phyloP scores from a whole-genome alignment of 2,113 vertebrate genomes.

The Piaya cayana region DNA sequence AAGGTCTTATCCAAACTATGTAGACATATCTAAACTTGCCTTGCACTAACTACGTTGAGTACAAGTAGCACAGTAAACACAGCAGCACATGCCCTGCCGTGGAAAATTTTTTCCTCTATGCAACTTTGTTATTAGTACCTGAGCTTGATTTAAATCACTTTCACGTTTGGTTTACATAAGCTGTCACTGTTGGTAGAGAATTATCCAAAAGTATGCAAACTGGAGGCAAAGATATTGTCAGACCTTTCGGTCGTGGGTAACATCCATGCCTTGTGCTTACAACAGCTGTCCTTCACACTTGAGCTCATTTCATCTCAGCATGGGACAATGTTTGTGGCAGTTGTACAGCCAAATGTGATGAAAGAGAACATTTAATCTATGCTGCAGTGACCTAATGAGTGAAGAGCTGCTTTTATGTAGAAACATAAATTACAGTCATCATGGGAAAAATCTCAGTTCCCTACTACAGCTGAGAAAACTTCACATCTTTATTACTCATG shows the following conservation, averaged over 20 bases:
- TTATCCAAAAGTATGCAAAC: not conserved
- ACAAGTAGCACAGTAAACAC: not conserved
- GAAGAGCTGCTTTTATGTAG: not conserved
- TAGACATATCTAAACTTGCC: not conserved
- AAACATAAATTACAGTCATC: not conserved
- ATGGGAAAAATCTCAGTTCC: not conserved
- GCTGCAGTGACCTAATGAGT: not conserved
- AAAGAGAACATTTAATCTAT: not conserved
- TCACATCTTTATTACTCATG: not conserved
- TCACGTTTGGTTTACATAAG: not conserved
- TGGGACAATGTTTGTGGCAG: not conserved
- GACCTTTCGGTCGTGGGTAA: not conserved
- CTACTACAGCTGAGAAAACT: not conserved
- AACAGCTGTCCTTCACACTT: constrained; percentile 9
- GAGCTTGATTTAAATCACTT: not conserved
- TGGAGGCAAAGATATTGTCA: not conserved
- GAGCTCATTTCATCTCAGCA: not conserved
- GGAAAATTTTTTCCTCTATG: not conserved
- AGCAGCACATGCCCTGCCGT: not conserved
- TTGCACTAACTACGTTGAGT: not conserved
- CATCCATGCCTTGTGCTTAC: not conserved
- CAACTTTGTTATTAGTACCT: not conserved
- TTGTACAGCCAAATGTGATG: not conserved
- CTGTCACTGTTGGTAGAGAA: not conserved
- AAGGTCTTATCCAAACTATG: not conserved